Evolutionary conservation across 2,797 vertebrate species (phyloP).

Genomic region (Mycteria americana): DNA sequence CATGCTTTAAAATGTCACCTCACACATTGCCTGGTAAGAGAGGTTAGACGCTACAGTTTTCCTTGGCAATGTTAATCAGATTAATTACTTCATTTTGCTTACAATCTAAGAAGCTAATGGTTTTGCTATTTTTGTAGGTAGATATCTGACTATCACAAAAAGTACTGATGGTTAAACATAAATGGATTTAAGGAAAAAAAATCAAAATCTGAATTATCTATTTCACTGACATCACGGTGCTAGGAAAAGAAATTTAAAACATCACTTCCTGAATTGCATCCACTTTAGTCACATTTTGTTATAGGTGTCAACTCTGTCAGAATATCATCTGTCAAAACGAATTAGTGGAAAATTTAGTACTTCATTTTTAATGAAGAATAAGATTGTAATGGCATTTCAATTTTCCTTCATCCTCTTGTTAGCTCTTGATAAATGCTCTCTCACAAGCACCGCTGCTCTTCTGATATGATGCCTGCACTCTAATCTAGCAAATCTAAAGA

Average conservation of each 20-base stretch:
- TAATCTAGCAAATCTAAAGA: neutral
- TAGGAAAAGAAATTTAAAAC: neutral
- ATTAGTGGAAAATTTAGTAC: slow-evolving; percentile 31
- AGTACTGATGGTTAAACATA: neutral
- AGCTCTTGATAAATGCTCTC: slow-evolving; percentile 37
- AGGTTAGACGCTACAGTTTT: neutral
- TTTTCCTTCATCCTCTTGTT: slow-evolving; percentile 18
- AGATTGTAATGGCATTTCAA: slow-evolving; percentile 24
- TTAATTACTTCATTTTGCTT: neutral
- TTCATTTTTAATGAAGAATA: slow-evolving; percentile 27
- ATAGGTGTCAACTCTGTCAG: slow-evolving; percentile 12
- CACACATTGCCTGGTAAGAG: neutral
- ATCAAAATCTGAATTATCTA: neutral
- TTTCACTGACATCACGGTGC: neutral
- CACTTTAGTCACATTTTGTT: slow-evolving; percentile 36
- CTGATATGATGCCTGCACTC: neutral
- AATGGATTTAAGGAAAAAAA: neutral
- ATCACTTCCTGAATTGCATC: slow-evolving; percentile 30
- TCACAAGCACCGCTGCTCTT: neutral
- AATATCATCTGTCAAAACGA: slow-evolving; percentile 48
- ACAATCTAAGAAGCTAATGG: neutral
- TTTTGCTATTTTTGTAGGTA: neutral
- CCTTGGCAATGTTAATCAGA: neutral
- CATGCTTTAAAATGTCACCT: neutral
- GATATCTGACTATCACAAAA: neutral